phyloP scores from a whole-genome alignment of 2,888 invertebrate genomes.

The Eupsilia transversa region DNA sequence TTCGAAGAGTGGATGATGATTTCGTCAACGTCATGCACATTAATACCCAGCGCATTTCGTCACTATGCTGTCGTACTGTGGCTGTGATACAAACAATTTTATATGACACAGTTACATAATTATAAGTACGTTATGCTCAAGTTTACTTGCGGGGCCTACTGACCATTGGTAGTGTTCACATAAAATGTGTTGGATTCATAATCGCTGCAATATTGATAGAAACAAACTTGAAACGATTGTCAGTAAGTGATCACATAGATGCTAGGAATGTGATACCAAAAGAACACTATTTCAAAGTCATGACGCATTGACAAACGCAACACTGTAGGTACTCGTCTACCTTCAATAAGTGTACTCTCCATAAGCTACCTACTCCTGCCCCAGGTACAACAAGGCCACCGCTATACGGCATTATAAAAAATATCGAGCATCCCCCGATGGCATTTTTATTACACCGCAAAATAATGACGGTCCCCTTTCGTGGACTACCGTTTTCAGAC shows the following conservation, averaged over 20 bases:
- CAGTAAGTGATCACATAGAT: neutral
- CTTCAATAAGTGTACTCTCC: neutral
- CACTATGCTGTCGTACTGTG: no score
- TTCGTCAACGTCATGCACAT: no score
- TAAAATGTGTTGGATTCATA: neutral
- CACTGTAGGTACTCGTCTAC: neutral
- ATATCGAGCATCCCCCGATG: constrained; percentile 74
- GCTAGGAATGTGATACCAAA: neutral
- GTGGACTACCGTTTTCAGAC: constrained; percentile 69
- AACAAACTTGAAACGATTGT: neutral
- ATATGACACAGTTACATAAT: neutral
- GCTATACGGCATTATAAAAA: constrained; percentile 73
- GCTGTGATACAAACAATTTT: neutral
- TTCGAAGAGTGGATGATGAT: no score
- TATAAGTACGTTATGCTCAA: neutral
- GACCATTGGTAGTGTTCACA: neutral
- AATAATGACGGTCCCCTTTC: constrained; percentile 77
- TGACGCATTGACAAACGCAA: neutral
- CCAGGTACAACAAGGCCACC: constrained; percentile 65
- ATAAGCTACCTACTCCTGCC: constrained; percentile 22
- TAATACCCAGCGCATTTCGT: no score
- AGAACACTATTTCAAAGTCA: neutral
- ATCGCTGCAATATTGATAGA: neutral
- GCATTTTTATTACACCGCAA: constrained; percentile 81
- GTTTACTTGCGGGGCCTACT: neutral